Evolutionary conservation across 2,797 vertebrate species (phyloP).

Genomic region (Rhinophrynus dorsalis): DNA sequence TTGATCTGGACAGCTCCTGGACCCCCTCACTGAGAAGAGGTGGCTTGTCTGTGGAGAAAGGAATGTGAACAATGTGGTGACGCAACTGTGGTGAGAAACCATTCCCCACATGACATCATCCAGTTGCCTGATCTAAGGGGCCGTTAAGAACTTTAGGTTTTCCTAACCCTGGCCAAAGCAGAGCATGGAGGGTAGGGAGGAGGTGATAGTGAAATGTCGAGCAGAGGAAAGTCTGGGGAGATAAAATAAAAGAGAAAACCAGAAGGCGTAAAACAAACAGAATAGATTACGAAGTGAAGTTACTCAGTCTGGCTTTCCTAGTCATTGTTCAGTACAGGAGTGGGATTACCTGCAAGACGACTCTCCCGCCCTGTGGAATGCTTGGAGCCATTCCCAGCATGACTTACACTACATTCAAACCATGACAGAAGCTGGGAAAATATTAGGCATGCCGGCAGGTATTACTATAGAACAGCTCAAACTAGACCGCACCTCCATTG

Average conservation of each 20-base stretch:
- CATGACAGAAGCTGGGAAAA: not conserved
- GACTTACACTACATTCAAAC: not conserved
- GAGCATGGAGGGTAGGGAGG: conserved; percentile 2
- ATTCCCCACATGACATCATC: conserved; percentile 35
- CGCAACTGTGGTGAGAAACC: conserved; percentile 26
- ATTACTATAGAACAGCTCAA: not conserved
- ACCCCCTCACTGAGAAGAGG: conserved; percentile 21
- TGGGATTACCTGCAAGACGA: conserved; percentile 2
- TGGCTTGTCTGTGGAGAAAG: conserved; percentile 19
- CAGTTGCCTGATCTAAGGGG: conserved; percentile 11
- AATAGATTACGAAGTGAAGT: conserved; percentile 6
- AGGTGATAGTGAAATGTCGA: conserved; percentile 1
- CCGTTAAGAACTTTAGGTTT: conserved; percentile 21
- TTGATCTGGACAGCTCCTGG: conserved; percentile 28
- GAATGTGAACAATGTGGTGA: conserved; percentile 34
- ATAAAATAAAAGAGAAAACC: conserved; percentile 8
- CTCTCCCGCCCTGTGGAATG: conserved; percentile 4
- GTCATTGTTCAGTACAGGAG: not conserved
- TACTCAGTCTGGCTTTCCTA: not conserved
- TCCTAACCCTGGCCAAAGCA: conserved; percentile 17
- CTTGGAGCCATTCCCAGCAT: conserved; percentile 5
- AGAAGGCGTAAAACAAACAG: conserved; percentile 11
- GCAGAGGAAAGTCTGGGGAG: conserved; percentile 15
- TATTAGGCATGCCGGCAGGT: not conserved
- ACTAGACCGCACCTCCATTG: not conserved